phyloP scores from a whole-genome alignment of 2,797 vertebrate species.

The Austrolebias charrua region DNA sequence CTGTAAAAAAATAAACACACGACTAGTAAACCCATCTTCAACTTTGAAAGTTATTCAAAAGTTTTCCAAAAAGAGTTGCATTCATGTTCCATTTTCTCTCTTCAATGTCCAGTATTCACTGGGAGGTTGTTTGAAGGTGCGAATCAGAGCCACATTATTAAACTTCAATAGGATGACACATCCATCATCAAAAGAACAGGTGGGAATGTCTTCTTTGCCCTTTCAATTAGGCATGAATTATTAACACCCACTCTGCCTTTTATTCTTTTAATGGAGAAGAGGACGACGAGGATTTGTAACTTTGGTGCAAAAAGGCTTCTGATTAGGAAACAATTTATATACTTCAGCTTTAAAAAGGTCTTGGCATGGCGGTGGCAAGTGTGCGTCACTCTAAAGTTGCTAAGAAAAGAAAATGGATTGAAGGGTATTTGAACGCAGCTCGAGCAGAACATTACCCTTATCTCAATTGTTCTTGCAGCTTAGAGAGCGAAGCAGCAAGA shows the following conservation, averaged over 20 bases:
- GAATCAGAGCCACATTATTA: slow-evolving; percentile 54
- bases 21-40: background rate
- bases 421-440: slow-evolving; percentile 28
- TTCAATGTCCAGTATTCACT: slow-evolving; percentile 23
- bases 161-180: slow-evolving; percentile 59
- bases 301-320: slow-evolving; percentile 54
- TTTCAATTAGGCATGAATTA: slow-evolving; percentile 63
- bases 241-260: slow-evolving; percentile 46
- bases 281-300: slow-evolving; percentile 29
- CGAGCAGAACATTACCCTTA: slow-evolving; percentile 44
- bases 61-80: slow-evolving; percentile 1
- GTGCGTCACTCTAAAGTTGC: slow-evolving; percentile 26
- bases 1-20: slow-evolving; percentile 48
- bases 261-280: slow-evolving; percentile 50
- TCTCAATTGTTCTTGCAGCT: slow-evolving; percentile 25
- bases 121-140: slow-evolving; percentile 46
- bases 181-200: slow-evolving; percentile 63
- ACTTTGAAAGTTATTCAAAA: background rate
- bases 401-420: slow-evolving; percentile 10
- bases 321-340: slow-evolving; percentile 54
- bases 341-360: slow-evolving; percentile 43
- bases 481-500: slow-evolving; percentile 5
- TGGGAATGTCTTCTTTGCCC: slow-evolving; percentile 48
- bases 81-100: slow-evolving; percentile 1
- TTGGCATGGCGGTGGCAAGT: slow-evolving; percentile 1